These are phyloP conservation scores for Phasianus colchicus DNA, from an alignment of 2,113 vertebrate species.

Conservation along the genomic window DNA sequence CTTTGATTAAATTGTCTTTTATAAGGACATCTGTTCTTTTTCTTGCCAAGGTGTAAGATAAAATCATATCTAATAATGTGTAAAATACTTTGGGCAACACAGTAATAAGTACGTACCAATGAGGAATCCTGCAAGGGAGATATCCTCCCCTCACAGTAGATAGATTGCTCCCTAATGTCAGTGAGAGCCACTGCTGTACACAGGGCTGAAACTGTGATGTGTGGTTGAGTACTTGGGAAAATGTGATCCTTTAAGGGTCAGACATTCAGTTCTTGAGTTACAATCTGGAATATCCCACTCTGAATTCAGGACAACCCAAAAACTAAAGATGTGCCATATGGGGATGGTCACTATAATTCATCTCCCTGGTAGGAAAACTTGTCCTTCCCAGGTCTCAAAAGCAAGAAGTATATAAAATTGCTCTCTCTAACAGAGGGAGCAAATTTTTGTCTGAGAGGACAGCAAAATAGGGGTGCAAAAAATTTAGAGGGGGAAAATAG, in stretches of 20 bases:
- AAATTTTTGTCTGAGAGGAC: neutral
- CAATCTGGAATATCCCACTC: neutral
- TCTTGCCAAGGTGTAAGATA: slow-evolving; percentile 49
- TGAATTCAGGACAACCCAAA: neutral
- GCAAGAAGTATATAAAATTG: neutral
- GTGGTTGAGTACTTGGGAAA: neutral
- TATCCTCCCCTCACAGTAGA: neutral
- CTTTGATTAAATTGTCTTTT: slow-evolving; percentile 54
- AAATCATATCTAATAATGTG: slow-evolving; percentile 22
- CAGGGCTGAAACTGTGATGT: neutral
- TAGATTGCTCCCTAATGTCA: neutral
- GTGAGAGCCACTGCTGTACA: neutral
- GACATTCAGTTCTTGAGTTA: neutral
- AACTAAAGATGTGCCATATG: accelerated
- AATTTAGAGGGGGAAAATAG: neutral
- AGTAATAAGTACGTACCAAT: slow-evolving; percentile 13
- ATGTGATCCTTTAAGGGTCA: neutral
- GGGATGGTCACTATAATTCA: neutral
- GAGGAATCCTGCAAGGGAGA: neutral
- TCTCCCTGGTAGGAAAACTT: neutral
- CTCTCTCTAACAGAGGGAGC: neutral
- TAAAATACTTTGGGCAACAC: slow-evolving; percentile 45
- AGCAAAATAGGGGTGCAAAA: neutral
- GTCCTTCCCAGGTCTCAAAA: neutral
- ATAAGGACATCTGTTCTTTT: slow-evolving; percentile 55